These are phyloP conservation scores for Eulithis testata DNA, from an alignment of 2,888 invertebrate genomes.

Conservation along the genomic window DNA sequence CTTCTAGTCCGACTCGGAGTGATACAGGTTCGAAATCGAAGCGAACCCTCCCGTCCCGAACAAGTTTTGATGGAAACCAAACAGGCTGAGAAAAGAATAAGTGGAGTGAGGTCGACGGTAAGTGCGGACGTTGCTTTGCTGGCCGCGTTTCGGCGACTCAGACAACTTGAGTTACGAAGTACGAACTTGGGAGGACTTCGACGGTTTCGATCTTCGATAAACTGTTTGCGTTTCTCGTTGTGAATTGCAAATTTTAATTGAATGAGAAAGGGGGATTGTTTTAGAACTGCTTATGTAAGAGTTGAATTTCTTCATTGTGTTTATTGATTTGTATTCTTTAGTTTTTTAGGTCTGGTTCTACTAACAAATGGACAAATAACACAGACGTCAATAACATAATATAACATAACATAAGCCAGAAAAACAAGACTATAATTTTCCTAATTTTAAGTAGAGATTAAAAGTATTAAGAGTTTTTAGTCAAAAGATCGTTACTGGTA, in stretches of 20 bases:
- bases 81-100: slow-evolving; percentile 79
- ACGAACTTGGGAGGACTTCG: slow-evolving; percentile 28
- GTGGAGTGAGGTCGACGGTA: slow-evolving; percentile 66
- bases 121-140: slow-evolving; percentile 57
- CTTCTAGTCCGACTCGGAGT: slow-evolving; percentile 4
- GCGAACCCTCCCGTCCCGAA: slow-evolving; percentile 69
- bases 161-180: slow-evolving; percentile 46
- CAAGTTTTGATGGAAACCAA: slow-evolving; percentile 83
- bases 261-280: slow-evolving; percentile 30
- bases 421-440: too few relatives aligned
- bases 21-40: slow-evolving; percentile 20
- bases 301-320: slow-evolving; percentile 4
- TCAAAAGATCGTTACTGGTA: too few relatives aligned
- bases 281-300: slow-evolving; percentile 13
- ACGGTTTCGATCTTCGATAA: slow-evolving; percentile 51
- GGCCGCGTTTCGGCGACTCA: slow-evolving; percentile 37
- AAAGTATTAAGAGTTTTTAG: too few relatives aligned
- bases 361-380: too few relatives aligned
- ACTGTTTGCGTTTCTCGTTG: slow-evolving; percentile 55
- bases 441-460: too few relatives aligned
- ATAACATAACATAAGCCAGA: too few relatives aligned
- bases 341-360: too few relatives aligned
- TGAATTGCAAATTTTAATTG: slow-evolving; percentile 46
- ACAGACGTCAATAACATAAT: too few relatives aligned
- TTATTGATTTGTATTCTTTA: neutral